A percentile compares a stretch with the other conserved stretches of the same genome.
Conservation (phyloP, 2,888 invertebrate genomes). For the Agonopterix arenella region DNA sequence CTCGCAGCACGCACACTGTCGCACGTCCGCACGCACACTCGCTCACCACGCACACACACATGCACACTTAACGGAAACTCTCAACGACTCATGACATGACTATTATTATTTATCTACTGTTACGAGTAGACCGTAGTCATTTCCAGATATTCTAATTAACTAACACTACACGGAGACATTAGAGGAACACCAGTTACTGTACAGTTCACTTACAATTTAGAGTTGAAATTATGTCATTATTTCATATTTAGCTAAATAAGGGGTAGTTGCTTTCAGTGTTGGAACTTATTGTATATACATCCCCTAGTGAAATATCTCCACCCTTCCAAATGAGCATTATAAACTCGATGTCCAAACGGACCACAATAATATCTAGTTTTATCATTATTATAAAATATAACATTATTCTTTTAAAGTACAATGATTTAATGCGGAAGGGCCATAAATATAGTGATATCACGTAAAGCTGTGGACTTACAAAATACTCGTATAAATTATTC, state of each 20-base stretch:
- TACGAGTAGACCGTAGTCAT: constrained; percentile 53
- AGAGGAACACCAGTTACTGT: constrained; percentile 75
- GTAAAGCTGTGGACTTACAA: constrained; percentile 76
- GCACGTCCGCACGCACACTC: constrained; percentile 18
- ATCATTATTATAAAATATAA: constrained; percentile 69
- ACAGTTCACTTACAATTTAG: constrained; percentile 59
- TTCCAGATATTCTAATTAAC: constrained; percentile 49
- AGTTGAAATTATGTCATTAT: constrained; percentile 45
- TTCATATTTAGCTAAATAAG: constrained; percentile 54
- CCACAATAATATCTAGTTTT: constrained; percentile 39
- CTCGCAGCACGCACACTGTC: constrained; percentile 1
- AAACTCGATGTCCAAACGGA: constrained; percentile 62
- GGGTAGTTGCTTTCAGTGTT: constrained; percentile 41
- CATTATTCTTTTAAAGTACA: constrained; percentile 45
- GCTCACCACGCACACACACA: constrained; percentile 20
- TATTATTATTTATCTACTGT: constrained; percentile 52
- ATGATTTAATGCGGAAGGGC: constrained; percentile 63
- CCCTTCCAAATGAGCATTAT: constrained; percentile 60
- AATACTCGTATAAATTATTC: constrained; percentile 77
- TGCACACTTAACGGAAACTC: constrained; percentile 31
- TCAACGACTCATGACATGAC: constrained; percentile 37
- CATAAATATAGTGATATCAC: constrained; percentile 63
- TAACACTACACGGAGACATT: constrained; percentile 68
- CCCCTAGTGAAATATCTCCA: constrained; percentile 43
- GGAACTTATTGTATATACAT: constrained; percentile 59